These are phyloP conservation scores for Pseudoips prasinana DNA, from an alignment of 2,888 invertebrate species.

Conservation along the genomic window DNA sequence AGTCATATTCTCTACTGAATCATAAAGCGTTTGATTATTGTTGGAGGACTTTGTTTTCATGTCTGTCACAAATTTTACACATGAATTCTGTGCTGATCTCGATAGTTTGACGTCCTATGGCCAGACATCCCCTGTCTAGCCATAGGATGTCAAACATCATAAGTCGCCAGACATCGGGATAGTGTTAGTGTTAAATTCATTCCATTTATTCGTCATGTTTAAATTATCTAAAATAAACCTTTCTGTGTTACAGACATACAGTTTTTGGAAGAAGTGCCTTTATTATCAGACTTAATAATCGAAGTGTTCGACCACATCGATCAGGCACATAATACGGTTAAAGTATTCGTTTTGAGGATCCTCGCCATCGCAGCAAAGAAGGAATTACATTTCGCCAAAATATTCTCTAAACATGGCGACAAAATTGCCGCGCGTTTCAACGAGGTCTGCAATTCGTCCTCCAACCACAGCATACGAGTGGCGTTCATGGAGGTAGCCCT, in stretches of 20 bases:
- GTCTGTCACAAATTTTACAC: too few species aligned
- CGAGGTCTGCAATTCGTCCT: conserved; percentile 49
- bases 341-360: conserved; percentile 84
- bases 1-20: too few species aligned
- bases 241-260: conserved; percentile 55
- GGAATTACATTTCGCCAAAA: conserved; percentile 82
- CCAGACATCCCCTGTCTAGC: too few species aligned
- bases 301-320: conserved; percentile 46
- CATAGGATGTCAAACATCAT: too few species aligned
- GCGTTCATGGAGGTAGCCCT: conserved; percentile 85
- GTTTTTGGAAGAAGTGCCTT: conserved; percentile 43
- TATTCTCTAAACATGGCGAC: conserved; percentile 63
- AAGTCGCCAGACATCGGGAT: too few species aligned
- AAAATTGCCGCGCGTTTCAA: conserved; percentile 46
- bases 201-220: too few species aligned
- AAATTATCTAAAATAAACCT: too few species aligned
- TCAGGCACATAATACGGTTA: conserved; percentile 55
- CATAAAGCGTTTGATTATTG: too few species aligned
- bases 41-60: too few species aligned
- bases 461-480: conserved; percentile 84
- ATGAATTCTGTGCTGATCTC: too few species aligned
- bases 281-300: conserved; percentile 51
- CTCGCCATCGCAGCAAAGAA: conserved; percentile 81
- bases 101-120: too few species aligned
- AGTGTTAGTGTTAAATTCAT: too few species aligned